A percentile compares a stretch with the other conserved stretches of the same genome.
These are phyloP conservation scores for Tringa solitaria DNA, from an alignment of 2,113 vertebrate species.

Conservation along the genomic window DNA sequence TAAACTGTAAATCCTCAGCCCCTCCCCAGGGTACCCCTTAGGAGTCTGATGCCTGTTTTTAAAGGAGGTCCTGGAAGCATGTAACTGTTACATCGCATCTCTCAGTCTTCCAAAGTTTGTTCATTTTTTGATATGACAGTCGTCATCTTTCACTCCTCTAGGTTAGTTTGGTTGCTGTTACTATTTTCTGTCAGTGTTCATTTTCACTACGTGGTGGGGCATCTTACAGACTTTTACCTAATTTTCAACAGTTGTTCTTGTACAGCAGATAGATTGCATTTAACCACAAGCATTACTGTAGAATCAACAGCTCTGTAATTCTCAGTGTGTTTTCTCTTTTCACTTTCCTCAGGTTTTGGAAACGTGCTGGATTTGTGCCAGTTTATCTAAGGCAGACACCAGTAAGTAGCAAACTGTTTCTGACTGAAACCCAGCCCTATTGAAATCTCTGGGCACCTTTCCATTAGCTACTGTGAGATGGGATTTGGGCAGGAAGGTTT, in stretches of 20 bases:
- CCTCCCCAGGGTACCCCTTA: not conserved
- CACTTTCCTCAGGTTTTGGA: conserved; percentile 88
- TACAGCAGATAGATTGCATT: not conserved
- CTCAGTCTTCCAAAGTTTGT: not conserved
- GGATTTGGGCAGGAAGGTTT: not conserved
- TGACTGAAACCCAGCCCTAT: not conserved
- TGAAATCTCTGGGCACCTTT: not conserved
- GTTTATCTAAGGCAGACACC: conserved; percentile 96
- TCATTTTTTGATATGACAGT: not conserved
- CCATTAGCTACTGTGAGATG: not conserved
- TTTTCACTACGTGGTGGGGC: not conserved
- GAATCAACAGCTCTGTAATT: not conserved
- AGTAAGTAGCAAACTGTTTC: conserved; percentile 72
- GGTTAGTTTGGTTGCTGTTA: not conserved
- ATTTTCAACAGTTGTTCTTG: not conserved
- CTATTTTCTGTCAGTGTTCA: not conserved
- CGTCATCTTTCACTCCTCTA: not conserved
- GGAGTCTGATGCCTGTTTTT: not conserved
- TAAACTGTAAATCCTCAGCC: not conserved
- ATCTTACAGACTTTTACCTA: not conserved
- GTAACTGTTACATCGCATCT: not conserved
- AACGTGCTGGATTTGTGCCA: conserved; percentile 89
- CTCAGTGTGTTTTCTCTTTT: not conserved
- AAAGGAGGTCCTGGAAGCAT: not conserved
- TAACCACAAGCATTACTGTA: not conserved